phyloP scores from a whole-genome alignment of 2,888 invertebrate species.

The Lamellibrachia columna region DNA sequence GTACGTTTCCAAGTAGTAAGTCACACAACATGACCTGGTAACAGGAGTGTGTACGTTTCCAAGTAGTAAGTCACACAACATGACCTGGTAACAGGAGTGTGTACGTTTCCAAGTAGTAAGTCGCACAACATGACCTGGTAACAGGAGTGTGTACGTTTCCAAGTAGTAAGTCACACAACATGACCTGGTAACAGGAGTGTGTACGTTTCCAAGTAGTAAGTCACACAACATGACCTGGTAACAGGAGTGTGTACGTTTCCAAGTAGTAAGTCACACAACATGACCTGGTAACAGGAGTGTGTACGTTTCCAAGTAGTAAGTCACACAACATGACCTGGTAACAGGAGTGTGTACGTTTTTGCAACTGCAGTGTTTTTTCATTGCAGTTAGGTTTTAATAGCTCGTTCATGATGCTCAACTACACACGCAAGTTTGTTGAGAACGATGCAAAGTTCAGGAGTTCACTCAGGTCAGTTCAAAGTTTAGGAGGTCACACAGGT shows the following conservation, averaged over 20 bases:
- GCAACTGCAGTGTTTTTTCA: constrained; percentile 28
- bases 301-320: neutral
- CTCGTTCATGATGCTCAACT: constrained; percentile 68
- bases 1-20: neutral
- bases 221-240: too few relatives aligned
- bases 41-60: neutral
- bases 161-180: too few relatives aligned
- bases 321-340: neutral
- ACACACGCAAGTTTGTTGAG: constrained; percentile 82
- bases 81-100: too few relatives aligned
- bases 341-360: neutral
- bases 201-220: too few relatives aligned
- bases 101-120: too few relatives aligned
- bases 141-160: too few relatives aligned
- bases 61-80: too few relatives aligned
- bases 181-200: too few relatives aligned
- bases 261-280: neutral
- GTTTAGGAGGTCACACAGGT: constrained; percentile 57
- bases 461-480: constrained; percentile 78
- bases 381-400: constrained; percentile 61
- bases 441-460: constrained; percentile 77
- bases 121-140: too few relatives aligned
- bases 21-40: neutral
- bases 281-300: neutral
- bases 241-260: neutral